These are phyloP conservation scores for Microplitis deprimator DNA, from an alignment of 2,888 invertebrate species.

Conservation along the genomic window DNA sequence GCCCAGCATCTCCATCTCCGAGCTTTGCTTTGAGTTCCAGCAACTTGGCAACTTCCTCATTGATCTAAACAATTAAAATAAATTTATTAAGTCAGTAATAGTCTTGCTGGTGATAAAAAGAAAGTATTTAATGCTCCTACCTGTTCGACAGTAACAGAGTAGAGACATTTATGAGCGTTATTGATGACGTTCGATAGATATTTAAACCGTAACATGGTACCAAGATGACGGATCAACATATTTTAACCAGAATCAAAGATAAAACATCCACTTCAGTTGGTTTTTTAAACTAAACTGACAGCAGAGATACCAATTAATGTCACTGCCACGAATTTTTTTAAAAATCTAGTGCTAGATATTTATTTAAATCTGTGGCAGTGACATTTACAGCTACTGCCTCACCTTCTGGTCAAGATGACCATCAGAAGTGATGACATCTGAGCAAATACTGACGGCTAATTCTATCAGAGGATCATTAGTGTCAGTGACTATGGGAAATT, in stretches of 20 bases:
- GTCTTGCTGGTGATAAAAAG: not conserved
- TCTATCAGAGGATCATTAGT: slow-evolving; percentile 12
- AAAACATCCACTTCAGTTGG: slow-evolving; percentile 65
- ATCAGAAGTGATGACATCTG: slow-evolving; percentile 30
- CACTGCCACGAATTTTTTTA: slow-evolving; percentile 54
- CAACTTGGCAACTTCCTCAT: slow-evolving; percentile 87
- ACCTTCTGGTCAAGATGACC: slow-evolving; percentile 62
- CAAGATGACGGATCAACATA: slow-evolving; percentile 47
- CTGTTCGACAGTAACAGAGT: slow-evolving; percentile 60
- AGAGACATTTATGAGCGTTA: slow-evolving; percentile 59
- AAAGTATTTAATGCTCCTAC: slow-evolving; percentile 55
- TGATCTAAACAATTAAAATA: slow-evolving; percentile 77
- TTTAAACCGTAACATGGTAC: slow-evolving; percentile 62
- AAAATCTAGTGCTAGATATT: not conserved
- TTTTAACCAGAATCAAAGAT: slow-evolving; percentile 65
- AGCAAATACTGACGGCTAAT: slow-evolving; percentile 13
- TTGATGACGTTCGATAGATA: slow-evolving; percentile 57
- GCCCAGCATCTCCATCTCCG: slow-evolving; percentile 74
- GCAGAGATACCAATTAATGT: slow-evolving; percentile 60
- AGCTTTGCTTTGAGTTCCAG: slow-evolving; percentile 85
- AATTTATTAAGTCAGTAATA: not conserved
- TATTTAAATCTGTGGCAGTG: slow-evolving; percentile 1
- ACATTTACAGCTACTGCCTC: slow-evolving; percentile 54
- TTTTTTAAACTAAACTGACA: slow-evolving; percentile 62
- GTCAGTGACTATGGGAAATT: slow-evolving; percentile 67